Evolutionary conservation across 2,888 invertebrate species (phyloP).

Genomic region (Brachylomia viminalis): DNA sequence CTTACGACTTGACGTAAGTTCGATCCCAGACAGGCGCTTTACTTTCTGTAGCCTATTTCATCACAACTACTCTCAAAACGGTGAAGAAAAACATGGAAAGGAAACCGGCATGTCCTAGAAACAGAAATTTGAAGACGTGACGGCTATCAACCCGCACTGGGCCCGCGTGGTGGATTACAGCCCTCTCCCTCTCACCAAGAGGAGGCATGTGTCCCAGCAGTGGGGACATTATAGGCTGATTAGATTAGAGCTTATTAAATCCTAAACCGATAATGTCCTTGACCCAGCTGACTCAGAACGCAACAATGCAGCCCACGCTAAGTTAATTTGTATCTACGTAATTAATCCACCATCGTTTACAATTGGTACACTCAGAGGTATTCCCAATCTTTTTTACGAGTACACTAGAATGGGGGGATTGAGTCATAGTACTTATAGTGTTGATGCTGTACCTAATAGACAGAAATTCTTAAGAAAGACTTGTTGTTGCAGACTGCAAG

Average conservation of each 20-base stretch:
- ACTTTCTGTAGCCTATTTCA: too few relatives aligned
- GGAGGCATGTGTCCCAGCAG: background rate
- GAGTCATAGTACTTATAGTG: slow-evolving; percentile 12
- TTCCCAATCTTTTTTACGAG: slow-evolving; percentile 25
- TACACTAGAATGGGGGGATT: background rate
- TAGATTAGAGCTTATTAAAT: background rate
- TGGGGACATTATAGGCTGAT: too few relatives aligned
- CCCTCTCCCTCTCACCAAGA: background rate
- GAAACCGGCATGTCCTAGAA: too few relatives aligned
- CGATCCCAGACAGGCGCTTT: too few relatives aligned
- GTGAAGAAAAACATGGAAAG: too few relatives aligned
- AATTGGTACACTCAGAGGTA: slow-evolving; percentile 24
- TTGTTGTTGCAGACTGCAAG: too few relatives aligned
- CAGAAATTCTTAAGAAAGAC: too few relatives aligned
- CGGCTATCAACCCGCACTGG: background rate
- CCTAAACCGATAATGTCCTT: slow-evolving; percentile 5
- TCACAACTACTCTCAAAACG: too few relatives aligned
- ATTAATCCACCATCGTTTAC: slow-evolving; percentile 26
- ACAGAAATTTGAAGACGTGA: background rate
- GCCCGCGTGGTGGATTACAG: background rate
- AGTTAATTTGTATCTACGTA: slow-evolving; percentile 30
- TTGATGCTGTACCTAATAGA: too few relatives aligned
- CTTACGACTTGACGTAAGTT: too few relatives aligned
- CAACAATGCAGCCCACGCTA: slow-evolving; percentile 9
- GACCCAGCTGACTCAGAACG: slow-evolving; percentile 40